Base-by-base conservation (phyloP, 1,140 invertebrate genomes). In the Drosophila baimaii region DNA sequence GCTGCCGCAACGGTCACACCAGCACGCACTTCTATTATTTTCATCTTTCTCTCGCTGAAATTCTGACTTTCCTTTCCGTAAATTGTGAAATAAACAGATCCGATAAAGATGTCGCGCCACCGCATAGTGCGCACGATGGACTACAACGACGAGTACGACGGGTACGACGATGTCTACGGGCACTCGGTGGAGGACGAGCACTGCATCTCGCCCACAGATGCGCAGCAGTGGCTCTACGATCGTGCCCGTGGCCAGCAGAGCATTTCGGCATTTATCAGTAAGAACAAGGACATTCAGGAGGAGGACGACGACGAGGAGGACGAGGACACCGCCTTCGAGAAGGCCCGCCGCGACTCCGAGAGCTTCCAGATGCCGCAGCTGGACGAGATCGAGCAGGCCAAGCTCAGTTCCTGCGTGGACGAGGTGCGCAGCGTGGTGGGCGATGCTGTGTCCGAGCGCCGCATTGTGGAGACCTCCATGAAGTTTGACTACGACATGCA, bases 91-190 rank as follows among this genome's bases (percentile, higher is more conserved):
- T 69, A 51, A 21, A 51, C 13, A 58, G 10, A n/a, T 3, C 17
- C 27, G 3, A 29, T 0, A 46, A 93, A 90, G 78, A 97, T 97
- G 96, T 95, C 96, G 64, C 95, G 96, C 17, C 96, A 97, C 92
- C 93, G 96, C 65, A 95, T 96, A 91, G 93, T 97, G 44, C 93
- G 96, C 59, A 94, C 94, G 69, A 95, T 96, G 93, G 95, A 95
- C 83, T 96, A 95, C 92, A 94, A 95, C 12, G 96, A 96, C 81
- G 97, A 98, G 90, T 98, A 97, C 92, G 97, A 98, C 85, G 95
- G 95, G 49, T 97, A 97, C 91, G 96, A 98, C 85, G 97, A 98
- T 93, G 95, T 97, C 64, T 98, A 98, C 92, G 97, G 97, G 3
- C 96, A 98, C 92, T 98, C 97, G 19, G 95, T 98, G 23, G 97